phyloP scores from a whole-genome alignment of 2,797 vertebrate genomes.

The Hydrophis major region DNA sequence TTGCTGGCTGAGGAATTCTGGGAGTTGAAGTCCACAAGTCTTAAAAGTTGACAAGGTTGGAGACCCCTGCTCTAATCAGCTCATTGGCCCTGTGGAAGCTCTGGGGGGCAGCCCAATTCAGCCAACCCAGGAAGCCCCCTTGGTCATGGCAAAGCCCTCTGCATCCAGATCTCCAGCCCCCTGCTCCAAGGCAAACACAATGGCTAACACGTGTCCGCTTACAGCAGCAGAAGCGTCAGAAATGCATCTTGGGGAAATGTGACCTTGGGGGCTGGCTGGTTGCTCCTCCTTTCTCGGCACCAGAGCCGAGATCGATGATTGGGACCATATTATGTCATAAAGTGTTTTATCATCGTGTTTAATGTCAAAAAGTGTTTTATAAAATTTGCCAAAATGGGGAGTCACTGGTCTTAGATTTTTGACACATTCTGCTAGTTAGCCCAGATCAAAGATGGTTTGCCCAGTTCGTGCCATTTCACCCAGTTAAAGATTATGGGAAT shows the following conservation, averaged over 20 bases:
- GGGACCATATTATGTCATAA: background rate
- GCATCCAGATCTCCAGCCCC: background rate
- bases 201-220: background rate
- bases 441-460: background rate
- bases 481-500: background rate
- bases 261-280: background rate
- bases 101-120: background rate
- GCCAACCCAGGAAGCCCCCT: background rate
- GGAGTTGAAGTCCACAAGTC: no score
- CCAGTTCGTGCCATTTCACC: background rate
- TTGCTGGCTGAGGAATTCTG: no score
- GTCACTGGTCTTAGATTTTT: background rate
- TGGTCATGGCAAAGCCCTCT: background rate
- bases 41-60: no score
- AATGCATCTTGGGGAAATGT: background rate
- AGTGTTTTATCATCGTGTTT: background rate
- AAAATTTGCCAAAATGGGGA: no score
- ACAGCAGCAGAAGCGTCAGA: background rate
- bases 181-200: background rate
- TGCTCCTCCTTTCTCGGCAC: background rate
- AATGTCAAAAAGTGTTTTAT: background rate
- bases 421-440: background rate
- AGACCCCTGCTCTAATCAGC: background rate
- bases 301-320: background rate
- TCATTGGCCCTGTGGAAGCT: background rate